Percentiles rank a stretch among this genome's conserved stretches.
Conservation (phyloP, 2,888 invertebrate species). For the Stenurella melanura region DNA sequence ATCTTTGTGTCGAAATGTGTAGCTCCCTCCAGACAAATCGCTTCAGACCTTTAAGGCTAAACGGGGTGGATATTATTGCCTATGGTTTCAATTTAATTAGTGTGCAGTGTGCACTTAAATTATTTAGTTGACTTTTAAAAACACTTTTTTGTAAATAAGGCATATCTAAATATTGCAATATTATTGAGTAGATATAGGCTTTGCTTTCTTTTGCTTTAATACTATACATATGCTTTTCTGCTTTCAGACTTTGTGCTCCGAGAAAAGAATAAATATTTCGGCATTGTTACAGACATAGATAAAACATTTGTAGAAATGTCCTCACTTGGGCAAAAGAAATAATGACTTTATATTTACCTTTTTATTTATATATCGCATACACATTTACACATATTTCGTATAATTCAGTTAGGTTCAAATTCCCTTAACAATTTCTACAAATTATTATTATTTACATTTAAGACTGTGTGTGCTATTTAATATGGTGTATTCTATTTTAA, state of each 20-base stretch:
- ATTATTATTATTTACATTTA: background rate
- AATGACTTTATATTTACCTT: conserved; percentile 49
- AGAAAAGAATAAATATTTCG: conserved; percentile 72
- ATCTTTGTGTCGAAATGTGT: too few species aligned
- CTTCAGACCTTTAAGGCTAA: too few species aligned
- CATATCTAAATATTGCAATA: too few species aligned
- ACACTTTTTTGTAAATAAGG: too few species aligned
- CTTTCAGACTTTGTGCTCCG: conserved; percentile 71
- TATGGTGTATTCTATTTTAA: background rate
- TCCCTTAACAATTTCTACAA: background rate
- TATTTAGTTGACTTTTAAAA: too few species aligned
- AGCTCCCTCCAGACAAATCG: too few species aligned
- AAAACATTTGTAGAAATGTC: conserved; percentile 73
- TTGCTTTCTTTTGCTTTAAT: conserved; percentile 37
- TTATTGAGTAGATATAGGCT: conserved; percentile 8
- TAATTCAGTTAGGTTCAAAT: background rate
- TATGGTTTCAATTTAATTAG: too few species aligned
- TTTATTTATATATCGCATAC: conserved; percentile 8
- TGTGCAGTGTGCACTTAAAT: too few species aligned
- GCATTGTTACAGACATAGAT: conserved; percentile 72
- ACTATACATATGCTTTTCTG: conserved; percentile 41
- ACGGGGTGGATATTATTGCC: too few species aligned
- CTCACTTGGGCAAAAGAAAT: conserved; percentile 70
- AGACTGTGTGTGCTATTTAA: background rate
- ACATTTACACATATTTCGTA: background rate